These are phyloP conservation scores for Trilocha varians DNA, from an alignment of 2,888 invertebrate genomes.

Conservation along the genomic window DNA sequence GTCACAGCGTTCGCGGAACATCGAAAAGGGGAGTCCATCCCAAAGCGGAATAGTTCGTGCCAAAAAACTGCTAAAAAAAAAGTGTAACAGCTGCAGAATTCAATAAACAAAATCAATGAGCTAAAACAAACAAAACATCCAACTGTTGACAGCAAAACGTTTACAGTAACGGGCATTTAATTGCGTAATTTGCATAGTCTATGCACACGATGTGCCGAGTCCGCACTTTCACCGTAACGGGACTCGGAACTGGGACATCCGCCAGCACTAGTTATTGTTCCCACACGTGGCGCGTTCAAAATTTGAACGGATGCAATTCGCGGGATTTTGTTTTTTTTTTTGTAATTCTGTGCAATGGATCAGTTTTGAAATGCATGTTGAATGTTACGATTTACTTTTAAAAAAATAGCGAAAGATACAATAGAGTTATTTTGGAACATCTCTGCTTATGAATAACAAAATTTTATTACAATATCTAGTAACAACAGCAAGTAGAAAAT, in stretches of 20 bases:
- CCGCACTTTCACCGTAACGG: conserved; percentile 66
- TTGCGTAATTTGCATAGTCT: conserved; percentile 69
- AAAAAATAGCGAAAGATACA: too few species aligned
- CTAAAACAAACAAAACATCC: not conserved
- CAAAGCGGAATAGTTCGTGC: too few species aligned
- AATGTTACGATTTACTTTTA: too few species aligned
- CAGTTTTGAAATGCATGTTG: too few species aligned
- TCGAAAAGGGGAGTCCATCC: too few species aligned
- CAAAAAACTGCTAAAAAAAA: too few species aligned
- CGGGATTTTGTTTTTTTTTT: not conserved
- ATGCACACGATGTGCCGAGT: conserved; percentile 33
- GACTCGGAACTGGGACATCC: conserved; percentile 55
- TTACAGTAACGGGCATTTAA: conserved; percentile 25
- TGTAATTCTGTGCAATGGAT: not conserved
- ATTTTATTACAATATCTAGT: too few species aligned
- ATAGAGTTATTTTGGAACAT: too few species aligned
- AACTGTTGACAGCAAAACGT: not conserved
- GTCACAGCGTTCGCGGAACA: too few species aligned
- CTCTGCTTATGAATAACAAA: too few species aligned
- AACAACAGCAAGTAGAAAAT: too few species aligned
- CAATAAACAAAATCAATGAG: not conserved
- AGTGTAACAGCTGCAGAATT: too few species aligned
- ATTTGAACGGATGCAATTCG: not conserved
- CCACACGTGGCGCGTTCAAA: conserved; percentile 2
- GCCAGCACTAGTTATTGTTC: conserved; percentile 24